Percentiles rank a stretch among this genome's conserved stretches.
Evolutionary conservation across 2,888 invertebrate genomes (phyloP).

Genomic region (Tuberolachnus salignus): DNA sequence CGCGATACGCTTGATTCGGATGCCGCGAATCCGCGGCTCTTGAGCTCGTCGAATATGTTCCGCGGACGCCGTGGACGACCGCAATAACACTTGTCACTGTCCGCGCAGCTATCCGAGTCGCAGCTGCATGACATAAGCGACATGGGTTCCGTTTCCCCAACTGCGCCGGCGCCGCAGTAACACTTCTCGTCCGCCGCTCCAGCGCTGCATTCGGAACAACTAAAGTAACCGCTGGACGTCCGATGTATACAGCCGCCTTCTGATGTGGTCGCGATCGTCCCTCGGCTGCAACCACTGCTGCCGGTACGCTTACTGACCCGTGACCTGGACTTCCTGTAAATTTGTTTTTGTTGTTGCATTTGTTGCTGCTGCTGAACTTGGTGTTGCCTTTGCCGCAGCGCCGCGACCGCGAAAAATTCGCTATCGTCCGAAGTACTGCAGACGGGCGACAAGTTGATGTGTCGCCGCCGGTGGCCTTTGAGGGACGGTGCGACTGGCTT

Average conservation of each 20-base stretch:
- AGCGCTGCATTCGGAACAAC: slow-evolving; percentile 85
- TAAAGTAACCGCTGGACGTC: slow-evolving; percentile 74
- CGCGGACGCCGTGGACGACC: slow-evolving; percentile 59
- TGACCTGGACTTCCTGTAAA: slow-evolving; percentile 61
- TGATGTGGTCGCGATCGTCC: slow-evolving; percentile 60
- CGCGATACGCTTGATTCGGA: slow-evolving; percentile 61
- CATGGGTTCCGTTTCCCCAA: slow-evolving; percentile 64
- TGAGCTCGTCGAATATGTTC: slow-evolving; percentile 64
- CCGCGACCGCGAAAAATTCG: slow-evolving; percentile 63
- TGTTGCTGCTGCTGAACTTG: slow-evolving; percentile 58
- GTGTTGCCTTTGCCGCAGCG: slow-evolving; percentile 58
- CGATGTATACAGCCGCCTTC: slow-evolving; percentile 61
- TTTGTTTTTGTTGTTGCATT: slow-evolving; percentile 59
- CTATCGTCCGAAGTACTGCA: slow-evolving; percentile 64
- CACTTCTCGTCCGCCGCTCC: slow-evolving; percentile 81
- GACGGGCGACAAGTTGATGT: slow-evolving; percentile 38
- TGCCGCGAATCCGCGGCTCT: slow-evolving; percentile 65
- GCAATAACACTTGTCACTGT: slow-evolving; percentile 88
- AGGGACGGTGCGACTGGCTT: neutral
- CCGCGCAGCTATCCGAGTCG: slow-evolving; percentile 85
- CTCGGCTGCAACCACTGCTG: slow-evolving; percentile 58
- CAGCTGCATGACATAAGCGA: slow-evolving; percentile 69
- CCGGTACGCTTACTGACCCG: slow-evolving; percentile 60
- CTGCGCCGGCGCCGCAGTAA: slow-evolving; percentile 67
- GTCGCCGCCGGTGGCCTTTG: neutral